phyloP scores from a whole-genome alignment of 2,113 vertebrate species.

The Athene cunicularia region DNA sequence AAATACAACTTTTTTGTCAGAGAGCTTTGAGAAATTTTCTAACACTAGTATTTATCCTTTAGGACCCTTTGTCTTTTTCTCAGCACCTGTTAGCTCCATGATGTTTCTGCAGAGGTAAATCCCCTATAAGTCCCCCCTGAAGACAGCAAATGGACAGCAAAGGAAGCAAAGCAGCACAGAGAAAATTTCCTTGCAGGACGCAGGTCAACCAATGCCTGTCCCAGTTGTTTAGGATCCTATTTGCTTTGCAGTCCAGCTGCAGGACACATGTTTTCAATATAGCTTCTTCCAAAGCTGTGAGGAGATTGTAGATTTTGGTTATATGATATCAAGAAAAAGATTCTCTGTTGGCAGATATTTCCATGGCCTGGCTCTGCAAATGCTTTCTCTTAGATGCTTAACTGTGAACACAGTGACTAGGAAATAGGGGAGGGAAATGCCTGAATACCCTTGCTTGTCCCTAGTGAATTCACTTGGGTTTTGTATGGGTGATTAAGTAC shows the following conservation, averaged over 20 bases:
- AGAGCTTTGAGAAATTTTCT: not conserved
- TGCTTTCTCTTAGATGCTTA: not conserved
- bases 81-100: not conserved
- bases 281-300: not conserved
- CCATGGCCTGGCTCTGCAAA: not conserved
- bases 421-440: not conserved
- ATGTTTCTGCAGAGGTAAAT: not conserved
- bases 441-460: not conserved
- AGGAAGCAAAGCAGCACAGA: not conserved
- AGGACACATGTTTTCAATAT: not conserved
- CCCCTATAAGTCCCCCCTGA: not conserved
- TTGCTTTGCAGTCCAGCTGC: not conserved
- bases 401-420: not conserved
- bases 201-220: not conserved
- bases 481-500: not conserved
- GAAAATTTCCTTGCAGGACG: not conserved
- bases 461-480: not conserved
- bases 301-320: not conserved
- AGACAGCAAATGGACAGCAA: not conserved
- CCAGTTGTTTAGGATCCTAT: not conserved
- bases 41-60: not conserved
- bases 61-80: not conserved
- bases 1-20: not conserved
- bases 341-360: not conserved
- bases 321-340: not conserved